These are phyloP conservation scores for Drosophila aff. DNA, from an alignment of 1,140 invertebrate species.

Conservation along the genomic window DNA sequence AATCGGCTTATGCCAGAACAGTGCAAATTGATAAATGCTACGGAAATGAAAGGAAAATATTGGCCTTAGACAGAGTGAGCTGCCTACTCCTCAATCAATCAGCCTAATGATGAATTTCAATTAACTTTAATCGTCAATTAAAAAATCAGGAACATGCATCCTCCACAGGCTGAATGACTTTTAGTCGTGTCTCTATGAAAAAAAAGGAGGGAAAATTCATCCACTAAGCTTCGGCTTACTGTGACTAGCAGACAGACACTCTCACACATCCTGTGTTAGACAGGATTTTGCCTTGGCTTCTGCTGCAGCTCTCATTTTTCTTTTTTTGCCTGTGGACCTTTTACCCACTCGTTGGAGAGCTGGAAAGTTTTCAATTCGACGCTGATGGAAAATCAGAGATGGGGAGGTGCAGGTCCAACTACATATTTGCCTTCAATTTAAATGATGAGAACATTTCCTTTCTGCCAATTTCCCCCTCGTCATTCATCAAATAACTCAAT, in stretches of 20 bases:
- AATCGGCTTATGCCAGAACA: slow-evolving; percentile 71
- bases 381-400: slow-evolving; percentile 39
- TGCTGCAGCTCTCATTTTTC: neutral
- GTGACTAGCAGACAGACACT: slow-evolving; percentile 38
- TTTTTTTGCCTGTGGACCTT: slow-evolving; percentile 18
- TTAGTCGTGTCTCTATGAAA: slow-evolving; percentile 4
- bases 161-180: slow-evolving; percentile 19
- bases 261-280: slow-evolving; percentile 15
- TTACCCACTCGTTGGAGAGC: slow-evolving; percentile 48
- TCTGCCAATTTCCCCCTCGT: slow-evolving; percentile 29
- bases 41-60: slow-evolving; percentile 34
- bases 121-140: slow-evolving; percentile 53
- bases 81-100: slow-evolving; percentile 46
- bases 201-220: slow-evolving; percentile 19
- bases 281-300: slow-evolving; percentile 24
- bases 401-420: slow-evolving; percentile 15
- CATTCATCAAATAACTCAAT: slow-evolving; percentile 38
- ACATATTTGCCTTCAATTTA: slow-evolving; percentile 63
- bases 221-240: slow-evolving; percentile 47
- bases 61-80: neutral
- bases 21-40: slow-evolving; percentile 65
- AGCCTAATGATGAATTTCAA: slow-evolving; percentile 66
- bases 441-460: slow-evolving; percentile 40
- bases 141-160: slow-evolving; percentile 26
- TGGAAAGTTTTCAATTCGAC: slow-evolving; percentile 73